A percentile compares a stretch with the other conserved stretches of the same genome.
These are phyloP conservation scores for Scatophagus argus DNA, from an alignment of 2,113 vertebrate species.

Conservation along the genomic window DNA sequence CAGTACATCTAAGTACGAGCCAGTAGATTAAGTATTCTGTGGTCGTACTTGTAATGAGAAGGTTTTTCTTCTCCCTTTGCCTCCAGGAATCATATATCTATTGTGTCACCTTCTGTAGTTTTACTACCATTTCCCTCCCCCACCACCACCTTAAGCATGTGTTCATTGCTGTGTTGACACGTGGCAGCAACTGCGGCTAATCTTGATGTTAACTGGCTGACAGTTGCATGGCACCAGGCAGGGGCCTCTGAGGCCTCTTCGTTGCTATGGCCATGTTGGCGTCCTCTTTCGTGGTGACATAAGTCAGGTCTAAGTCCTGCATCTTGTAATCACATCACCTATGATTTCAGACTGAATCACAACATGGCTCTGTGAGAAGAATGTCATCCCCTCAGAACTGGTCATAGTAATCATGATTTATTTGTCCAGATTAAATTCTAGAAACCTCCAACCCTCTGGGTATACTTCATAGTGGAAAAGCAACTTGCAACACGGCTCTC, in stretches of 20 bases:
- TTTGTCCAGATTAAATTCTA: background rate
- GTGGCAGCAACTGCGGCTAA: slow-evolving; percentile 76
- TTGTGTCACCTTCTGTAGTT: slow-evolving; percentile 15
- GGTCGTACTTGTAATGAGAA: background rate
- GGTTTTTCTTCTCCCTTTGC: slow-evolving; percentile 7
- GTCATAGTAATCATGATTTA: background rate
- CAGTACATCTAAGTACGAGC: background rate
- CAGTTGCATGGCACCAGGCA: slow-evolving; percentile 62
- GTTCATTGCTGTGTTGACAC: slow-evolving; percentile 80
- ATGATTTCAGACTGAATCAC: background rate
- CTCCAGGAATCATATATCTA: slow-evolving; percentile 32
- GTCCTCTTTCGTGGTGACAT: background rate
- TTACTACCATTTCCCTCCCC: background rate
- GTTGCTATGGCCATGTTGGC: background rate
- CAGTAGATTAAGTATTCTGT: background rate
- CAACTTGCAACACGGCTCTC: no score
- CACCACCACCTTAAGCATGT: slow-evolving; percentile 66
- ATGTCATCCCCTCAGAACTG: background rate
- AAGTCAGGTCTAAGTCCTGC: slow-evolving; percentile 1
- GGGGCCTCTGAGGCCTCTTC: background rate
- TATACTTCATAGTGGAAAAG: no score
- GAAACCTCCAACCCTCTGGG: no score
- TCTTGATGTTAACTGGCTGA: slow-evolving; percentile 76
- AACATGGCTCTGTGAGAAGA: background rate
- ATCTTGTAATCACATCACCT: background rate